phyloP scores from a whole-genome alignment of 2,113 vertebrate species.

The Semnopithecus entellus region DNA sequence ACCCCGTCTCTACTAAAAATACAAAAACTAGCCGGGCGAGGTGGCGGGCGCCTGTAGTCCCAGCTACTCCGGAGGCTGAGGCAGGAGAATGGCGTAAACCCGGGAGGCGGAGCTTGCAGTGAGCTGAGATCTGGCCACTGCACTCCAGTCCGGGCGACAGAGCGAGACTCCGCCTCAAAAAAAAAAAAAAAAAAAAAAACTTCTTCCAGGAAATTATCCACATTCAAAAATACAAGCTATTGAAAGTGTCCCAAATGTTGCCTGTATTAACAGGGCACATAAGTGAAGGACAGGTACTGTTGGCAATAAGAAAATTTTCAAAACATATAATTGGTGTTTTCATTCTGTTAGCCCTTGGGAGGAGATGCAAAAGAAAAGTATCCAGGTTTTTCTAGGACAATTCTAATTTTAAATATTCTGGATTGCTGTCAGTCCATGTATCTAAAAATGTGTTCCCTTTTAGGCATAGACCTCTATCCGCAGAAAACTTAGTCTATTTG shows the following conservation, averaged over 20 bases:
- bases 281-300: background rate
- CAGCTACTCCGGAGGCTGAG: no score
- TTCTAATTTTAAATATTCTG: conserved; percentile 54
- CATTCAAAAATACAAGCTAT: conserved; percentile 9
- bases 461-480: conserved; percentile 33
- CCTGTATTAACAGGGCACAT: background rate
- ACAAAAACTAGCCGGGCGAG: no score
- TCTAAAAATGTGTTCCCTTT: conserved; percentile 40
- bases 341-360: conserved; percentile 4
- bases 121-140: no score
- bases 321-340: background rate
- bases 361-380: background rate
- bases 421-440: background rate
- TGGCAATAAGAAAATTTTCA: background rate
- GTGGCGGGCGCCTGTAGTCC: no score
- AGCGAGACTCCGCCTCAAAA: no score
- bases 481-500: conserved; percentile 37
- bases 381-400: conserved; percentile 12
- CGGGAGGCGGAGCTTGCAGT: no score
- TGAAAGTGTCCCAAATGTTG: background rate
- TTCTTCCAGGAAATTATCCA: conserved; percentile 9
- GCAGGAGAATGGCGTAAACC: no score
- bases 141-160: no score
- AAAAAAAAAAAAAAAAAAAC: background rate
- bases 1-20: no score